phyloP scores from a whole-genome alignment of 2,113 vertebrate species.

The Nothocercus nigrocapillus region DNA sequence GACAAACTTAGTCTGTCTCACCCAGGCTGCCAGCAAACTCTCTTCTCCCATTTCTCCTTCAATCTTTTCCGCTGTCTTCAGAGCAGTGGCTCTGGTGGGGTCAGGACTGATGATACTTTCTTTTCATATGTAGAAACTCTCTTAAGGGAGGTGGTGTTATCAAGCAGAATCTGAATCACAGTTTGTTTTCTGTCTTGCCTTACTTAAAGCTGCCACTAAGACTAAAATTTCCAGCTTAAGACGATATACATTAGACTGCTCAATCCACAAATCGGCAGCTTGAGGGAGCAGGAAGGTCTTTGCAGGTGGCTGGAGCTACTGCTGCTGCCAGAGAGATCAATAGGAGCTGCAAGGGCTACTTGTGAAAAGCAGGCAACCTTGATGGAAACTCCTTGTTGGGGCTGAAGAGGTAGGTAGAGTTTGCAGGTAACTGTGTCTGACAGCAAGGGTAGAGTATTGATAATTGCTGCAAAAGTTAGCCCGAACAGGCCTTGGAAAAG shows the following conservation, averaged over 20 bases:
- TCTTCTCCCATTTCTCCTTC: not conserved
- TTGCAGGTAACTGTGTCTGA: not conserved
- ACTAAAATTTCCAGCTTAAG: not conserved
- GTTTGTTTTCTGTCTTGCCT: not conserved
- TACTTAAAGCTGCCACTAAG: not conserved
- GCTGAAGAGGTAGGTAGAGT: not conserved
- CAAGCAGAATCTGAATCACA: not conserved
- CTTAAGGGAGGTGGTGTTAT: not conserved
- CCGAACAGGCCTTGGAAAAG: not conserved
- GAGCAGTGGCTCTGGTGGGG: not conserved
- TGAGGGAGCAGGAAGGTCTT: not conserved
- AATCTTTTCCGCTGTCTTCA: not conserved
- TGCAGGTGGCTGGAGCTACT: not conserved
- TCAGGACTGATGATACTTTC: fast-evolving
- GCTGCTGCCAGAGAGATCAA: not conserved
- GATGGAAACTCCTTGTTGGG: not conserved
- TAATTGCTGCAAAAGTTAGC: not conserved
- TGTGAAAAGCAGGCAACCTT: not conserved
- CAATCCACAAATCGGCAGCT: fast-evolving
- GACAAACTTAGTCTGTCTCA: not conserved
- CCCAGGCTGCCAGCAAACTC: not conserved
- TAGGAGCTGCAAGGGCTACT: not conserved
- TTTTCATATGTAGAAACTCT: not conserved
- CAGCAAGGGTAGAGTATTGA: not conserved
- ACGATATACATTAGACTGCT: not conserved